phyloP scores from a whole-genome alignment of 2,797 vertebrate species.

The Psittacula echo region DNA sequence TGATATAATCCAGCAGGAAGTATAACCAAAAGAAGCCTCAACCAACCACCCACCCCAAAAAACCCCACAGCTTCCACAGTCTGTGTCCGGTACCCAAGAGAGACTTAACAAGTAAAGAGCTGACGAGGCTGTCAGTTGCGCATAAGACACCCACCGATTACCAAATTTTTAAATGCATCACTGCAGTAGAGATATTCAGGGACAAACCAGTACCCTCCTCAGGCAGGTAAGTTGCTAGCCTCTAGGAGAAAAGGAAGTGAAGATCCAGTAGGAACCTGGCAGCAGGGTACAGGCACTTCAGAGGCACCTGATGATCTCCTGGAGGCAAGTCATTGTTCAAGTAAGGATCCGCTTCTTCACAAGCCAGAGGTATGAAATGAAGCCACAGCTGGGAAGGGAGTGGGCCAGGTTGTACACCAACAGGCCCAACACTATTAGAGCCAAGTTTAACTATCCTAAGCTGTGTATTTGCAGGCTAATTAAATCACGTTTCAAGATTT shows the following conservation, averaged over 20 bases:
- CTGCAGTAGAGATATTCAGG: neutral
- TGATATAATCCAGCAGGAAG: neutral
- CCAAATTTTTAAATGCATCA: neutral
- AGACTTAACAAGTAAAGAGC: neutral
- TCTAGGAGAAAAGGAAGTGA: neutral
- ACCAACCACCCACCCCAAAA: neutral
- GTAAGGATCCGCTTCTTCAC: neutral
- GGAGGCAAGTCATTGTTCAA: neutral
- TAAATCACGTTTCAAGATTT: neutral
- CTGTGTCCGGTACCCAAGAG: neutral
- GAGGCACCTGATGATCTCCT: neutral
- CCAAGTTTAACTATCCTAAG: neutral
- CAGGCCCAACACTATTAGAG: neutral
- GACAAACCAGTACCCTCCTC: neutral
- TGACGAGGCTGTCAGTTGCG: neutral
- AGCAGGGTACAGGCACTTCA: neutral
- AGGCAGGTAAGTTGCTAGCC: neutral
- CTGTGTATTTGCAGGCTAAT: neutral
- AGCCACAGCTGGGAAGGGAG: neutral
- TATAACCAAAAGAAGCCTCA: neutral
- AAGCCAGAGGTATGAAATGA: neutral
- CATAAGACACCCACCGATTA: neutral
- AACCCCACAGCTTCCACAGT: neutral
- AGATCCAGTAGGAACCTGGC: neutral
- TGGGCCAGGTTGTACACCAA: neutral